phyloP scores from a whole-genome alignment of 2,888 invertebrate genomes.

The Platynereis dumerilii region DNA sequence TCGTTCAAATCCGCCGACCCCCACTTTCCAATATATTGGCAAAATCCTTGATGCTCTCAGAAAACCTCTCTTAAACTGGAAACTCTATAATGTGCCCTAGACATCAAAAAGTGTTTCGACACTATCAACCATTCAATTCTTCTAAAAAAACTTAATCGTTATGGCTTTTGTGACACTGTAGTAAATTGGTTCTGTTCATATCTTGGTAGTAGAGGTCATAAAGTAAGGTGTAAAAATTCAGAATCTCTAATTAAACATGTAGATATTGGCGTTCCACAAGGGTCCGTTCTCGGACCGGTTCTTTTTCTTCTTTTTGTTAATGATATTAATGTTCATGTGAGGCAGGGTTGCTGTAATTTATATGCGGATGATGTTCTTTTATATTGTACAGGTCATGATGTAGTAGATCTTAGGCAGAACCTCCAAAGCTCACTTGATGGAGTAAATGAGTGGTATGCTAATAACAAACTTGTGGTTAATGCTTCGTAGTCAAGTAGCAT shows the following conservation, averaged over 20 bases:
- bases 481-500: neutral
- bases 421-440: neutral
- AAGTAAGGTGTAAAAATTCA: neutral
- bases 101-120: constrained; percentile 6
- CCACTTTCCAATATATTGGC: too few species aligned
- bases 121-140: constrained; percentile 7
- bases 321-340: neutral
- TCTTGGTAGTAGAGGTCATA: neutral
- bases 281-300: neutral
- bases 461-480: neutral
- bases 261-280: constrained; percentile 7
- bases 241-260: neutral
- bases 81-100: too few species aligned
- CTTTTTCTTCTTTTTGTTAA: constrained; percentile 8
- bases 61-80: too few species aligned
- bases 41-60: too few species aligned
- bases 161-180: neutral
- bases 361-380: constrained; percentile 6
- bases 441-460: neutral
- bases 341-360: neutral
- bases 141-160: neutral
- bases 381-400: neutral
- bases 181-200: neutral
- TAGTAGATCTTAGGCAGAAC: neutral
- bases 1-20: too few species aligned